Conservation (phyloP, 2,888 invertebrate genomes). For the Mechanitis messenoides region DNA sequence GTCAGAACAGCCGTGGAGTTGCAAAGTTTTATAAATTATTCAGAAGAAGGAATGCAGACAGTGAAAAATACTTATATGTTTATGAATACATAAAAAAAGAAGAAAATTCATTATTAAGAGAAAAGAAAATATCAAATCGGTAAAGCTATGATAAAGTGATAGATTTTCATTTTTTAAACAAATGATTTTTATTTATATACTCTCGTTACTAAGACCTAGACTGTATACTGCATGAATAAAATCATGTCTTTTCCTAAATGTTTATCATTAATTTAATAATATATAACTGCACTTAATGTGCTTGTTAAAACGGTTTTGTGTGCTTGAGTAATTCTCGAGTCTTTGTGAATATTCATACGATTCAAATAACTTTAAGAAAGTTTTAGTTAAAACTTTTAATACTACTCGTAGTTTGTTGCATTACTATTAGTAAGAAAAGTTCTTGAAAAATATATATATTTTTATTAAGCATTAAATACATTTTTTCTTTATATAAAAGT, state of each 20-base stretch:
- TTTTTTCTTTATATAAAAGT: no score
- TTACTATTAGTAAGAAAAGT: background rate
- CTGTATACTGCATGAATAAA: no score
- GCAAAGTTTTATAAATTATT: constrained; percentile 21
- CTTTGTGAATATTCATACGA: constrained; percentile 62
- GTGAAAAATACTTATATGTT: constrained; percentile 10
- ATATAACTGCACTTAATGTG: constrained; percentile 40
- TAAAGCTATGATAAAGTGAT: no score
- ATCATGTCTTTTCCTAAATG: background rate
- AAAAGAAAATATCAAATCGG: no score
- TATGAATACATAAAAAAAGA: background rate
- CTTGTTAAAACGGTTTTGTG: constrained; percentile 47
- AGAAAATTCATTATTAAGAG: no score
- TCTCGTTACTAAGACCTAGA: no score
- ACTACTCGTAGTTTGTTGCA: constrained; percentile 13
- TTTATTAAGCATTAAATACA: background rate
- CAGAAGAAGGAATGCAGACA: constrained; percentile 1
- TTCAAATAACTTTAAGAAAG: constrained; percentile 42
- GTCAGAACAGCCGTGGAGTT: constrained; percentile 16
- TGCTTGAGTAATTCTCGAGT: constrained; percentile 50
- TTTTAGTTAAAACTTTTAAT: constrained; percentile 33
- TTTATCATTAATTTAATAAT: constrained; percentile 11
- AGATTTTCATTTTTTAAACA: no score
- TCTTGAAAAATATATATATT: background rate
- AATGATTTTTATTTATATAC: no score